phyloP scores from a whole-genome alignment of 2,797 vertebrate species.

The Lepilemur septentrionalis region DNA sequence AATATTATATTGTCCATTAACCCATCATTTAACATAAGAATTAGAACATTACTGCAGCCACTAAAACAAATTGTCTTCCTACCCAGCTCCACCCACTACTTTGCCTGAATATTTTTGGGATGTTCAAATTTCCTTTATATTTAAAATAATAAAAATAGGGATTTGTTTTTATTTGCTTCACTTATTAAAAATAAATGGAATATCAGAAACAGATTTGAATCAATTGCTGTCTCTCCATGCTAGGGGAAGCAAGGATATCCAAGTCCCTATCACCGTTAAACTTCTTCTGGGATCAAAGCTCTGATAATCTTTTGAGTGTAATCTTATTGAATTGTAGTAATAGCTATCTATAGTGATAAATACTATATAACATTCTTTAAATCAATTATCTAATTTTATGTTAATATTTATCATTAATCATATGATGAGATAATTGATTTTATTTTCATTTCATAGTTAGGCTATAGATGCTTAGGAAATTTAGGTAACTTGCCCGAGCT shows the following conservation, averaged over 20 bases:
- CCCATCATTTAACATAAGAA: background rate
- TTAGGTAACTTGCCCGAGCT: background rate
- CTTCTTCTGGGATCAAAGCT: background rate
- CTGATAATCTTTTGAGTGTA: background rate
- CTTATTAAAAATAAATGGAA: background rate
- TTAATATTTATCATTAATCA: background rate
- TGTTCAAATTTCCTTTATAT: background rate
- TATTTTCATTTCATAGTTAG: background rate
- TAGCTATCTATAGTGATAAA: background rate
- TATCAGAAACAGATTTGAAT: background rate
- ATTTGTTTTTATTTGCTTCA: background rate
- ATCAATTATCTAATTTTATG: background rate
- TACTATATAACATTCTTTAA: background rate
- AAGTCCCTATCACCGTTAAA: background rate
- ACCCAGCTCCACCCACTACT: background rate
- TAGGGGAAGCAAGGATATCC: background rate
- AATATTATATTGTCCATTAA: background rate
- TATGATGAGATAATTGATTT: background rate
- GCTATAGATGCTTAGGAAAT: background rate
- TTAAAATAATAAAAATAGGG: slow-evolving; percentile 8
- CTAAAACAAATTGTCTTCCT: background rate
- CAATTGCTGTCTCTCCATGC: background rate
- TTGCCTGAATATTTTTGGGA: background rate
- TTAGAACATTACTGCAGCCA: background rate
- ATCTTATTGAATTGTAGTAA: background rate